Evolutionary conservation across 1,140 invertebrate species (phyloP).

Genomic region (Euura lappo): DNA sequence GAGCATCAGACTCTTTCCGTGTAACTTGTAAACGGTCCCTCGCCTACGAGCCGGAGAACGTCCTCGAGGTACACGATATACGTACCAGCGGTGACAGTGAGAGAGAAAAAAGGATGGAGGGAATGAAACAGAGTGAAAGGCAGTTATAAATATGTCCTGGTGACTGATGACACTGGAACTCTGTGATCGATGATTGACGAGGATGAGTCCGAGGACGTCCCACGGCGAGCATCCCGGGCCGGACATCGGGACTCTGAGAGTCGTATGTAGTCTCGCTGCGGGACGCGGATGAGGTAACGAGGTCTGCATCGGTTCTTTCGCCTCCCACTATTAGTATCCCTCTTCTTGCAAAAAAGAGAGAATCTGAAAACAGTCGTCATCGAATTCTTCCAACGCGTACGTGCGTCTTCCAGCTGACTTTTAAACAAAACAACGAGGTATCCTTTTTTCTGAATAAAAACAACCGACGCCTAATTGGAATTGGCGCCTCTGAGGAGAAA

Average conservation of each 20-base stretch:
- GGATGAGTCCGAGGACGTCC: constrained; percentile 6
- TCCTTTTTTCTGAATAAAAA: not conserved
- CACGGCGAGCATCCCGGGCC: not conserved
- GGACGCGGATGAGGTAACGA: not conserved
- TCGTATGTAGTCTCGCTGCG: constrained; percentile 8
- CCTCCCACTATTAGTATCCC: not conserved
- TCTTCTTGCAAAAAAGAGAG: not conserved
- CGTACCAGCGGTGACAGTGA: no score
- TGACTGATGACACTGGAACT: constrained; percentile 18
- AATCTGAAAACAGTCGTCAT: not conserved
- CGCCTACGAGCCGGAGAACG: no score
- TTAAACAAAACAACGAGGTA: not conserved
- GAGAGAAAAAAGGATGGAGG: no score
- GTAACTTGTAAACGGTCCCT: no score
- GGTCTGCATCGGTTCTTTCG: constrained; percentile 6
- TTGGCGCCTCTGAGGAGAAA: not conserved
- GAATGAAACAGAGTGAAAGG: not conserved
- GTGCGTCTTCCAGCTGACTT: not conserved
- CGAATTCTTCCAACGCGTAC: not conserved
- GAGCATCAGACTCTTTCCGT: no score
- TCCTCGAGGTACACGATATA: no score
- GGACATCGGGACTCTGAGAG: constrained; percentile 8
- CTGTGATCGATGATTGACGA: constrained; percentile 30
- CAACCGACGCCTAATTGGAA: not conserved
- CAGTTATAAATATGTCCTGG: constrained; percentile 24